A percentile compares a stretch with the other conserved stretches of the same genome.
phyloP scores from a whole-genome alignment of 2,113 vertebrate species.

The Poeciliopsis turrubarensis region DNA sequence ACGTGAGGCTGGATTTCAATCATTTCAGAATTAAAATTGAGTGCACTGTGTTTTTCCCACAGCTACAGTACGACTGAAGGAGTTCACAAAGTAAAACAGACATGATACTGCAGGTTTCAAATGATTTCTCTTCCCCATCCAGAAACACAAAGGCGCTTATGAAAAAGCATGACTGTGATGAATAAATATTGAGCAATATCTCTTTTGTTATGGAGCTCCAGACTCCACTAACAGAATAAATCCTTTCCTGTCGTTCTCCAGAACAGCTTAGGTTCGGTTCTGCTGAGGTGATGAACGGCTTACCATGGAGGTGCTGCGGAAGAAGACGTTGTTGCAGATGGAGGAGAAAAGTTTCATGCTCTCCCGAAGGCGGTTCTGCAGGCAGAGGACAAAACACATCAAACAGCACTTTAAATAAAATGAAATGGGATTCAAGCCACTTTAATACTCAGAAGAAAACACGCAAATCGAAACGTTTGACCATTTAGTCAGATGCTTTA shows the following conservation, averaged over 20 bases:
- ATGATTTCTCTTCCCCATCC: background rate
- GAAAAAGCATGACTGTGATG: background rate
- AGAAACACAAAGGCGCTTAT: background rate
- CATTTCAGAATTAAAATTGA: background rate
- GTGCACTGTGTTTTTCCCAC: background rate
- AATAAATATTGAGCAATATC: background rate
- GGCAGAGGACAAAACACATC: conserved; percentile 13
- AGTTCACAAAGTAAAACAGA: background rate
- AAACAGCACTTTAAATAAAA: conserved; percentile 2
- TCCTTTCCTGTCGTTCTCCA: background rate
- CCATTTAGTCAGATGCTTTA: background rate
- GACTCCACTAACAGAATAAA: background rate
- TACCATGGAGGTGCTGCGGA: conserved; percentile 82
- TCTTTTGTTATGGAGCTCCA: conserved; percentile 5
- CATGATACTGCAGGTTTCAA: background rate
- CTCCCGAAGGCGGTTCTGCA: conserved; percentile 82
- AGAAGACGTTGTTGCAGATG: conserved; percentile 83
- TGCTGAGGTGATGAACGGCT: conserved; percentile 37
- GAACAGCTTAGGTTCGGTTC: background rate
- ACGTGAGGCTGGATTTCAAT: background rate
- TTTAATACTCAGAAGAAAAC: background rate
- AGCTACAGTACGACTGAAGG: no score
- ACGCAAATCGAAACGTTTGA: background rate
- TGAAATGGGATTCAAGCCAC: background rate
- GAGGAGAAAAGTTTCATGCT: conserved; percentile 81